Base-by-base conservation (phyloP, 2,888 invertebrate genomes). In the Aphodius granarius region DNA sequence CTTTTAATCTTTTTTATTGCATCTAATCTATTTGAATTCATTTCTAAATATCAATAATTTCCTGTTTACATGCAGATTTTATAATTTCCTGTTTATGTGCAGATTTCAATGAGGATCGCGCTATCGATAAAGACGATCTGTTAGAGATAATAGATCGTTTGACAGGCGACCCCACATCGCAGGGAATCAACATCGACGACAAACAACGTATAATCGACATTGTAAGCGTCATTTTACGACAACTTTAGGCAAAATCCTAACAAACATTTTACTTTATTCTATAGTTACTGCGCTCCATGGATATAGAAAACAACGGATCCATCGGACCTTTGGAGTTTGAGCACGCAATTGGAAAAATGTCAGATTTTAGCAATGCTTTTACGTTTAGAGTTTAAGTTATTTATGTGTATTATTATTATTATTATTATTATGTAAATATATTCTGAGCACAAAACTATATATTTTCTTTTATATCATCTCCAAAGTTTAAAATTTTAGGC, bases 71-170 rank as follows among this genome's bases (percentile, higher is more conserved):
- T n/a, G n/a, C n/a, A n/a, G n/a, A n/a, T n/a, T n/a, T n/a, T n/a
- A n/a, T n/a, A n/a, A n/a, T n/a, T n/a, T n/a, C n/a, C n/a, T n/a
- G n/a, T n/a, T n/a, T n/a, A n/a, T n/a, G n/a, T n/a, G n/a, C 81
- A 92, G 92, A 93, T 87, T 87, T 92, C 79, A 90, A 93, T 80
- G 90, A 89, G 65, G 92, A 93, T 82, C 89, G 90, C 79, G 89
- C 90, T 83, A 89, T 93, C 71, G 89, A 90, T 5, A 85, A 86
- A 65, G 85, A 86, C 21, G 92, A 93, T 83, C 87, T 93, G 66
- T 85, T 86, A 75, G 85, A 87, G 70, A 89, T 90, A 22, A 85
- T 92, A 66, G 89, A 90, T 80, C 87, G 89, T 70, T 81, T 92
- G 74, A 90, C 90, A 77, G 85, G 84, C 66, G 78, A 84, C 1